These are phyloP conservation scores for Adela reaumurella DNA, from an alignment of 2,888 invertebrate genomes.

Conservation along the genomic window DNA sequence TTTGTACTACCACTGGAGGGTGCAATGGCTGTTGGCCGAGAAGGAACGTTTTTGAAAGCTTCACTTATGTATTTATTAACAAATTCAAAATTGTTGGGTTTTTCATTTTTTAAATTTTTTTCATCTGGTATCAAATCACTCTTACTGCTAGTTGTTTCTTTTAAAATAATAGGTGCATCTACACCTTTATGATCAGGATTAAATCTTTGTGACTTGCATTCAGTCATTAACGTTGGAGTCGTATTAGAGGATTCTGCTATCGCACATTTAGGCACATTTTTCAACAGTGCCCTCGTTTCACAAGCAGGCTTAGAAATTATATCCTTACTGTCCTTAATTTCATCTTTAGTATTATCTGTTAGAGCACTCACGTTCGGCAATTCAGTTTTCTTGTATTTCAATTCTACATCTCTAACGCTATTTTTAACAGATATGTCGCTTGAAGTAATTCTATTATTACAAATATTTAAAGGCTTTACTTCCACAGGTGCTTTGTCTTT, in stretches of 20 bases:
- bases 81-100: background rate
- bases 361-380: background rate
- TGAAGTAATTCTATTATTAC: background rate
- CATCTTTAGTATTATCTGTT: background rate
- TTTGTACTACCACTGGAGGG: background rate
- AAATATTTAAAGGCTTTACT: background rate
- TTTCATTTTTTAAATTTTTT: background rate
- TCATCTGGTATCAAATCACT: background rate
- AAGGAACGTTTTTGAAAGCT: background rate
- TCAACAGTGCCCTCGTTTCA: background rate
- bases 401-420: background rate
- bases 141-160: background rate
- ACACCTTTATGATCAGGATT: background rate
- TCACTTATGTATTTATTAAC: slow-evolving; percentile 2
- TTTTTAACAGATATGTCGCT: background rate
- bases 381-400: background rate
- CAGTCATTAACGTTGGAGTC: background rate
- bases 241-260: background rate
- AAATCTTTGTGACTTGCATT: background rate
- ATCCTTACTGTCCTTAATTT: background rate
- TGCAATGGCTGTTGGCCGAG: background rate
- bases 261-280: background rate
- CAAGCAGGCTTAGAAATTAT: background rate
- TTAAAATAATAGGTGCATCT: background rate
- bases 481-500: background rate